phyloP scores from a whole-genome alignment of 2,797 vertebrate species.

The Poecilia gillii region DNA sequence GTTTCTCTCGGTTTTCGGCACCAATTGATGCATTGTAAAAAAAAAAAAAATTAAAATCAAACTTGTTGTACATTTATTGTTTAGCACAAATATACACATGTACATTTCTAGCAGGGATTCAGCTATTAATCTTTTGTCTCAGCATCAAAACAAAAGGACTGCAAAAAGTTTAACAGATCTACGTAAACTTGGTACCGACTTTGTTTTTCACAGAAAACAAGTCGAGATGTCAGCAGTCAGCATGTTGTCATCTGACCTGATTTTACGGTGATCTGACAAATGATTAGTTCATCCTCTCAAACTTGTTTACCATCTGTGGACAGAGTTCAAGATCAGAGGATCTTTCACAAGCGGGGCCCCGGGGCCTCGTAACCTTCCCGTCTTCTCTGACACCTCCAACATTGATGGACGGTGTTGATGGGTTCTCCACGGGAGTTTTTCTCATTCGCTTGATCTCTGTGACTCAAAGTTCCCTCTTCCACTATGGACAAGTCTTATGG shows the following conservation, averaged over 20 bases:
- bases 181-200: not conserved
- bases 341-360: conserved; percentile 50
- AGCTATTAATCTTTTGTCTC: not conserved
- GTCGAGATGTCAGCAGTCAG: conserved; percentile 2
- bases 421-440: conserved; percentile 38
- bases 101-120: not conserved
- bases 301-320: conserved; percentile 56
- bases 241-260: conserved; percentile 30
- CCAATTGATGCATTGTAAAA: not conserved
- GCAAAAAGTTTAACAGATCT: not conserved
- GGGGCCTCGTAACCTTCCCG: conserved; percentile 48
- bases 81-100: not conserved
- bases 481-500: conserved; percentile 3
- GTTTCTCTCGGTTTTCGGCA: not conserved
- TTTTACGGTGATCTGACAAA: conserved; percentile 55
- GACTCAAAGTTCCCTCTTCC: conserved; percentile 65
- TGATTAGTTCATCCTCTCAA: conserved; percentile 77
- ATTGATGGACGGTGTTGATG: conserved; percentile 61
- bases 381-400: conserved; percentile 47
- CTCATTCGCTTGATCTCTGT: conserved; percentile 36
- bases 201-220: not conserved
- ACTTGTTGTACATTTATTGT: not conserved
- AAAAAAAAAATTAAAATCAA: not conserved
- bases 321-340: conserved; percentile 58
- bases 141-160: not conserved